Conservation (phyloP, 2,113 vertebrate genomes). For the Poeciliopsis prolifica region DNA sequence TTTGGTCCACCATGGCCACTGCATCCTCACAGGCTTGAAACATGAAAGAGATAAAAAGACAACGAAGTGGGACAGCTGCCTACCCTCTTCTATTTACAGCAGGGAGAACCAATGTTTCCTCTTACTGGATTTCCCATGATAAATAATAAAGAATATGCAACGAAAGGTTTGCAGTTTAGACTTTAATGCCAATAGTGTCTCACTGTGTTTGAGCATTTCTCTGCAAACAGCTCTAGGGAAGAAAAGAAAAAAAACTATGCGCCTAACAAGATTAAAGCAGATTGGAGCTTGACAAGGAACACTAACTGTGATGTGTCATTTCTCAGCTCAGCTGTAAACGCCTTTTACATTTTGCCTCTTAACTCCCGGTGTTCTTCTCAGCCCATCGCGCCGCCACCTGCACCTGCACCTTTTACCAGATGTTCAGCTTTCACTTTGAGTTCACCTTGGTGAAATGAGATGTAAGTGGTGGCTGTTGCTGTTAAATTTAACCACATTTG, state of each 20-base stretch:
- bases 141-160: slow-evolving; percentile 35
- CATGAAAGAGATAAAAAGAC: slow-evolving; percentile 30
- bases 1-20: not conserved
- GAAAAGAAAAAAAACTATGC: not conserved
- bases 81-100: slow-evolving; percentile 7
- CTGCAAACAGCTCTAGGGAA: slow-evolving; percentile 21
- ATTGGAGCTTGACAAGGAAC: slow-evolving; percentile 52
- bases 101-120: slow-evolving; percentile 16
- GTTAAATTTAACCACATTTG: slow-evolving; percentile 27
- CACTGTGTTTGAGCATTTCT: slow-evolving; percentile 17
- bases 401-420: slow-evolving; percentile 26
- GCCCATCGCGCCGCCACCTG: slow-evolving; percentile 1
- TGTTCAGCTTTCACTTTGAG: slow-evolving; percentile 38
- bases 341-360: slow-evolving; percentile 29
- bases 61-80: slow-evolving; percentile 3
- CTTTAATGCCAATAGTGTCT: slow-evolving; percentile 5
- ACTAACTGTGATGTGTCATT: slow-evolving; percentile 34
- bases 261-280: slow-evolving; percentile 54
- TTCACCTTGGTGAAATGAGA: slow-evolving; percentile 48
- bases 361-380: slow-evolving; percentile 8
- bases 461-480: slow-evolving; percentile 7
- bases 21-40: slow-evolving; percentile 21
- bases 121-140: not conserved
- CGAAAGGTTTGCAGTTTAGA: slow-evolving; percentile 20
- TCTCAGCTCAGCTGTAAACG: slow-evolving; percentile 49